Percentiles rank a stretch among this genome's conserved stretches.
Conservation (phyloP, 2,888 invertebrate genomes). For the Byasa hedistus region DNA sequence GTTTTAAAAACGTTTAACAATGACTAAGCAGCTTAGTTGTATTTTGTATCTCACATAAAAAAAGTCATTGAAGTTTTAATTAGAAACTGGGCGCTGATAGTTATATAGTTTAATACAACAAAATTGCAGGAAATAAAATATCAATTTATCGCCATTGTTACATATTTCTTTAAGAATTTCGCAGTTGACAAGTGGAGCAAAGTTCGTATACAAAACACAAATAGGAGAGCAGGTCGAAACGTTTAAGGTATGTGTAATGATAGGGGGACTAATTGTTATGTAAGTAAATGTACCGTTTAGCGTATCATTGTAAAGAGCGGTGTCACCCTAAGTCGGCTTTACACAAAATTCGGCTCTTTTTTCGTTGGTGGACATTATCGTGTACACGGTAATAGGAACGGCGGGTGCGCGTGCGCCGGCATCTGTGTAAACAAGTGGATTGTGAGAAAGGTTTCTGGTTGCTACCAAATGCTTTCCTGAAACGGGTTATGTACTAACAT, state of each 20-base stretch:
- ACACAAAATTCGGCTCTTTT: slow-evolving; percentile 61
- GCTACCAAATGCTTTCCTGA: slow-evolving; percentile 19
- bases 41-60: too few species aligned
- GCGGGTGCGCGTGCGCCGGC: slow-evolving; percentile 53
- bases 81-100: too few species aligned
- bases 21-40: too few species aligned
- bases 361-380: slow-evolving; percentile 64
- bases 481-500: background rate
- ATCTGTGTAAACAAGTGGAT: slow-evolving; percentile 52
- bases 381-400: slow-evolving; percentile 59
- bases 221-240: slow-evolving; percentile 13
- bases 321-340: slow-evolving; percentile 58
- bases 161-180: slow-evolving; percentile 10
- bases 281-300: slow-evolving; percentile 41
- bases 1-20: too few species aligned
- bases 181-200: slow-evolving; percentile 13
- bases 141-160: background rate
- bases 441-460: slow-evolving; percentile 22
- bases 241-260: slow-evolving; percentile 33
- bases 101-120: background rate
- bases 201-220: slow-evolving; percentile 16
- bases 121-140: background rate
- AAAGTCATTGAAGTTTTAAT: too few species aligned
- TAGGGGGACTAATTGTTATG: slow-evolving; percentile 33
- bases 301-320: slow-evolving; percentile 44